phyloP scores from a whole-genome alignment of 2,888 invertebrate genomes.

The Aphrophora alni region DNA sequence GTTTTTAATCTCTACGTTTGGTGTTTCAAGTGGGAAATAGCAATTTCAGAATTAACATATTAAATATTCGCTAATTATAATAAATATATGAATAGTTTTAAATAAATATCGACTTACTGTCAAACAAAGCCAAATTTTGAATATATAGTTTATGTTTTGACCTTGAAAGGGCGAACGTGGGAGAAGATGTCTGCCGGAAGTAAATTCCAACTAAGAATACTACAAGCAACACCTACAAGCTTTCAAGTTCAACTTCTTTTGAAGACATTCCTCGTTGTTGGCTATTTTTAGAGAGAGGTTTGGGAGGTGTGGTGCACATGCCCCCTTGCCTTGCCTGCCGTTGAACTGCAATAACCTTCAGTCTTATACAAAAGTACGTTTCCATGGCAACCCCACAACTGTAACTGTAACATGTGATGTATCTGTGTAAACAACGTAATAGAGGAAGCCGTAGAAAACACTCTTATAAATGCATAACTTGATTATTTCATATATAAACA shows the following conservation, averaged over 20 bases:
- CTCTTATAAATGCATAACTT: too few species aligned
- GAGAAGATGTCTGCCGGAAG: neutral
- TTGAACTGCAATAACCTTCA: neutral
- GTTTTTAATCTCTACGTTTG: too few species aligned
- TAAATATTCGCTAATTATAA: too few species aligned
- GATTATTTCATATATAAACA: too few species aligned
- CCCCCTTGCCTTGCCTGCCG: neutral
- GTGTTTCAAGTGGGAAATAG: too few species aligned
- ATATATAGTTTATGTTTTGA: neutral
- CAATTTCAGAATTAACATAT: too few species aligned
- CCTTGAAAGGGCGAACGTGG: neutral
- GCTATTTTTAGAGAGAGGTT: neutral
- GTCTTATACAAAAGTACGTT: neutral
- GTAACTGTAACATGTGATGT: neutral
- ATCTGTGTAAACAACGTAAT: too few species aligned
- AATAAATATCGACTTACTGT: too few species aligned
- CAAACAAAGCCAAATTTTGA: too few species aligned
- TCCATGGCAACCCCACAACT: neutral
- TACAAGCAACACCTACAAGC: neutral
- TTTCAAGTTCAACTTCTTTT: neutral
- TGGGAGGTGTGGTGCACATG: neutral
- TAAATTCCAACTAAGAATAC: neutral
- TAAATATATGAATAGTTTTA: too few species aligned
- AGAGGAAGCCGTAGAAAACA: too few species aligned
- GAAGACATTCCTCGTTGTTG: neutral